Evolutionary conservation across 1,140 invertebrate genomes (phyloP), one percentile per base, ranked within the genome.

Genomic region (Drosophila guanche): DNA sequence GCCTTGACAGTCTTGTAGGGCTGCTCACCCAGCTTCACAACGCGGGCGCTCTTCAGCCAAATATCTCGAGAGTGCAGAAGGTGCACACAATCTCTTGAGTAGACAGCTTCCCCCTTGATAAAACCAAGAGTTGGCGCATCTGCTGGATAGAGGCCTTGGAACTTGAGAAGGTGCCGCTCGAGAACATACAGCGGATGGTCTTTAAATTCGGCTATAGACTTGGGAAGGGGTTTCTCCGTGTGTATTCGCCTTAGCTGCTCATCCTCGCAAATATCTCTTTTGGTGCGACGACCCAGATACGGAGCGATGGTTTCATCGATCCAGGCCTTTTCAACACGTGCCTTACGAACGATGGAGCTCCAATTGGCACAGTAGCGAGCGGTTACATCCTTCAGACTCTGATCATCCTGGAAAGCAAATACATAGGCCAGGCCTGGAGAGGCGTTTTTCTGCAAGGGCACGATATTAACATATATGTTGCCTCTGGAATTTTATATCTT

Each of bases 1-100:
- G n/a, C n/a, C n/a, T 98, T 99, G 0, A 99, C 98, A 84, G 98
- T 95, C 92, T 99, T 99, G 84, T 99, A 99, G 0, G 98, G 95
- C 65, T 95, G 92, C 92, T 99, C 97, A 5, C 95, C 95, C 6
- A 95, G 92, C 85, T 94, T 94, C 0, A 99, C 97, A n/a, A 96
- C 94, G 70, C 96, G 95, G 0, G 97, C 98, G 76, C 96, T 94
- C 90, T 96, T 97, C 0, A 98, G 80, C 98, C 98, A 99, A 29
- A 95, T 97, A 77, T 98, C 97, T 22, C 97, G 92, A 0, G 97
- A 97, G 78, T 95, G 95, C 46, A 99, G 94, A 2, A 94, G 94
- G 84, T 96, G 94, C 0, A 99, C 97, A 92, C 97, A 98, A 57
- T 97, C 95, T 3, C 83, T 92, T 0, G 97, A 94, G 93, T 98